phyloP scores from a whole-genome alignment of 2,888 invertebrate species.

The Apoda limacodes region DNA sequence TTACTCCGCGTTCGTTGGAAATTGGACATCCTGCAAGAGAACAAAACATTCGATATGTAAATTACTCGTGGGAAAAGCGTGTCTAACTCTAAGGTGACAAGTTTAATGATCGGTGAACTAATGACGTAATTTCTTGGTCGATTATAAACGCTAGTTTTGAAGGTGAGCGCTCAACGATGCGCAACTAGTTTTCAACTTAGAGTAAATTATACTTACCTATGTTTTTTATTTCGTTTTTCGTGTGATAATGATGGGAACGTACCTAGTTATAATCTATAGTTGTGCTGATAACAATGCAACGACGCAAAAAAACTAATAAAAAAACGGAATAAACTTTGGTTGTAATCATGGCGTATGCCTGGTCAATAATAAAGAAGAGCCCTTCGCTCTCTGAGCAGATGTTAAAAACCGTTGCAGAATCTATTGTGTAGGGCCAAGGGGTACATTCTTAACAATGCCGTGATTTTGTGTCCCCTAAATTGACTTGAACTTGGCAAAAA shows the following conservation, averaged over 20 bases:
- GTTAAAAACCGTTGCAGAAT: conserved; percentile 62
- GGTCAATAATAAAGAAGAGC: too few species aligned
- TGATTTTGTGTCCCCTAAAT: conserved; percentile 53
- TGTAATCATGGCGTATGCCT: too few species aligned
- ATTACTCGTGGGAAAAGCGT: conserved; percentile 51
- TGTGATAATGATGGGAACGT: conserved; percentile 43
- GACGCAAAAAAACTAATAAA: too few species aligned
- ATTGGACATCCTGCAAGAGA: conserved; percentile 71
- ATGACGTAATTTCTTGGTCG: conserved; percentile 55
- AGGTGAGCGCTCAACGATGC: conserved; percentile 41
- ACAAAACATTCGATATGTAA: conserved; percentile 36
- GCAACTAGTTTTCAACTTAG: conserved; percentile 39
- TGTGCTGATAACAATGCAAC: too few species aligned
- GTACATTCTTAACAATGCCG: conserved; percentile 32
- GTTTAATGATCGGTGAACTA: conserved; percentile 48
- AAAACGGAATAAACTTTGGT: too few species aligned
- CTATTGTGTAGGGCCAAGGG: conserved; percentile 43
- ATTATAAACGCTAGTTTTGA: conserved; percentile 42
- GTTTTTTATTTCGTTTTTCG: conserved; percentile 35
- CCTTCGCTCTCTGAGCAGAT: too few species aligned
- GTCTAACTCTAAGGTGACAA: conserved; percentile 33
- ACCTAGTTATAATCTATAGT: too few species aligned
- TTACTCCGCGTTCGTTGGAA: conserved; percentile 76
- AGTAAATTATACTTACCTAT: conserved; percentile 33
- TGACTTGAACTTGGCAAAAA: conserved; percentile 21